Conservation (phyloP, 1,140 invertebrate genomes). For the Babylonia areolata region DNA sequence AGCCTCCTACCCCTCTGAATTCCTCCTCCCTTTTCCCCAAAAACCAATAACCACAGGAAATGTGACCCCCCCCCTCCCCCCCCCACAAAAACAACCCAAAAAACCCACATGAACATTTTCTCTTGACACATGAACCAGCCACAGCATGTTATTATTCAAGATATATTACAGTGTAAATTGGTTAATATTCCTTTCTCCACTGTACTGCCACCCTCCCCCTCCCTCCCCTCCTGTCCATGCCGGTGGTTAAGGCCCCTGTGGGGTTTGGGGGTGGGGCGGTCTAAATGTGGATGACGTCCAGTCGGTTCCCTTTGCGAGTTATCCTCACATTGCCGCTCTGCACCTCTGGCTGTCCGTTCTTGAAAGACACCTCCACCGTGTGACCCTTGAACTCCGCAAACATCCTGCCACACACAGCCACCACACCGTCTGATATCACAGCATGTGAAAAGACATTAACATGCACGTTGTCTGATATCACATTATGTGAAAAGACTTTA, state of each 20-base stretch:
- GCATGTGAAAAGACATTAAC: no score
- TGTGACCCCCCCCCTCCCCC: no score
- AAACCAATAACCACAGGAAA: no score
- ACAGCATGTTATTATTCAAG: background rate
- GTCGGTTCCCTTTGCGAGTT: constrained; percentile 84
- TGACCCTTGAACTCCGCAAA: constrained; percentile 85
- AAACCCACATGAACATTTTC: no score
- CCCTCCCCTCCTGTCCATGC: no score
- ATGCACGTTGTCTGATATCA: no score
- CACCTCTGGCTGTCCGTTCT: constrained; percentile 83
- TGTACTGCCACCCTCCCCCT: background rate
- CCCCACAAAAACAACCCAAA: no score
- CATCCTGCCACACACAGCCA: constrained; percentile 30
- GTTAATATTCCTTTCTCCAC: background rate
- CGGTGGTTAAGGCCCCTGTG: background rate
- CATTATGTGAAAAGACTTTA: no score
- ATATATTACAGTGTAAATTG: background rate
- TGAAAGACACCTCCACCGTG: constrained; percentile 86
- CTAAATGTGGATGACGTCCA: constrained; percentile 78
- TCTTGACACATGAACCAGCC: no score
- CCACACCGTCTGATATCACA: no score
- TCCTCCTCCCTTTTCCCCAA: no score
- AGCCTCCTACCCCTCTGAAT: no score
- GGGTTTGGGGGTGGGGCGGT: background rate
- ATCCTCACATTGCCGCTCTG: constrained; percentile 83